Evolutionary conservation across 1,140 invertebrate species (phyloP), one percentile per base, ranked within the genome.

Genomic region (Caenorhabditis brenneri): DNA sequence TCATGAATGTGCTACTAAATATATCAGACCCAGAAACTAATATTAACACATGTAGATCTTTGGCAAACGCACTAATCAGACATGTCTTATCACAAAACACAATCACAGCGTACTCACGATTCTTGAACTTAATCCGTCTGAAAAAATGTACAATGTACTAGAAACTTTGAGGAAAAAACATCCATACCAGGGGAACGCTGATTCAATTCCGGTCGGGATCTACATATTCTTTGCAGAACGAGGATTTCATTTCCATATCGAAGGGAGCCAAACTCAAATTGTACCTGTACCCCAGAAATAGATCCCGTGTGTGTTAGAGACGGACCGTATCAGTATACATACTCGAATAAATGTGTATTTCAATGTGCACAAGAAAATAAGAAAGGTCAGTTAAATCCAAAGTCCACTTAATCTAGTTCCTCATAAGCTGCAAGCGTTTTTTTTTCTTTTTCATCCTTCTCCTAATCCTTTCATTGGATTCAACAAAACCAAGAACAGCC

Each of bases 291-390:
- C 7, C 65, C 65, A 3, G 65, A 39, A 42, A 74, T 74, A 22
- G 65, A 74, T 24, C 65, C 65, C 3, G 65, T 74, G 3, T 74
- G 65, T 42, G 65, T 74, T 19, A 39, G 65, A n/a, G 65, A 74
- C 9, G 65, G 65, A 24, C 36, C 36, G 24, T 74, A 74, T 10
- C 65, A 74, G n/a, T 74, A 74, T 36, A 74, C 65, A 24, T 74
- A 74, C 24, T 74, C 65, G 9, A 74, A 74, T n/a, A 74, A 36
- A 29, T 74, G 65, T 46, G 29, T 74, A 0, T 74, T 74, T 15
- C 65, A 74, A 74, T 74, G 65, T 74, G 65, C 65, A 39, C 65
- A 74, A n/a, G 65, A 74, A 74, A 74, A 7, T 24, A 74, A 74
- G 19, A 74, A 74, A 74, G 65, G 65, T 74, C n/a, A 42, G 36